phyloP scores from a whole-genome alignment of 2,888 invertebrate species.

The Cephus spinipes region DNA sequence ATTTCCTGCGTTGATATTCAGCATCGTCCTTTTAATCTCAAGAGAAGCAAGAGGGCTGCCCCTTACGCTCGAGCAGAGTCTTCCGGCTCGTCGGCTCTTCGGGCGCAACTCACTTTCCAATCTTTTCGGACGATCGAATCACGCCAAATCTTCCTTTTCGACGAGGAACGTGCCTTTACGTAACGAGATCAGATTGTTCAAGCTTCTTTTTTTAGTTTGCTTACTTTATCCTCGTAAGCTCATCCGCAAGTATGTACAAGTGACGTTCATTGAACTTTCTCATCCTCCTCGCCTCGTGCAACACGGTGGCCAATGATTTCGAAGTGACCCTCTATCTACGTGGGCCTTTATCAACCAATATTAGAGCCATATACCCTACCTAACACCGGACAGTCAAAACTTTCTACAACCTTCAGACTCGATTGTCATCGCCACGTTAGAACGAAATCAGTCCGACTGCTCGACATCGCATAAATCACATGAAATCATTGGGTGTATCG shows the following conservation, averaged over 20 bases:
- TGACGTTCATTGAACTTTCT: neutral
- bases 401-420: neutral
- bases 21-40: neutral
- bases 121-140: neutral
- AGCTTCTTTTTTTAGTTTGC: neutral
- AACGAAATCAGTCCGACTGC: neutral
- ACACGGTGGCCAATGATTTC: neutral
- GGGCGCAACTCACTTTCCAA: neutral
- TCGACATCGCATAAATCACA: constrained; percentile 13
- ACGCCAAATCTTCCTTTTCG: neutral
- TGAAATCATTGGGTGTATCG: constrained; percentile 17
- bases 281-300: neutral
- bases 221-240: neutral
- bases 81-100: neutral
- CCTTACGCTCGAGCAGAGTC: neutral
- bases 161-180: neutral
- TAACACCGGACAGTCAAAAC: neutral
- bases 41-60: neutral
- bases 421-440: neutral
- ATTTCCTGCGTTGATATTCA: neutral
- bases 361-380: neutral
- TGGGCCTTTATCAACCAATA: neutral
- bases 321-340: neutral
- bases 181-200: neutral
- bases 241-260: neutral